Base-by-base conservation (phyloP, 2,113 vertebrate genomes). In the Muscicapa adusta region DNA sequence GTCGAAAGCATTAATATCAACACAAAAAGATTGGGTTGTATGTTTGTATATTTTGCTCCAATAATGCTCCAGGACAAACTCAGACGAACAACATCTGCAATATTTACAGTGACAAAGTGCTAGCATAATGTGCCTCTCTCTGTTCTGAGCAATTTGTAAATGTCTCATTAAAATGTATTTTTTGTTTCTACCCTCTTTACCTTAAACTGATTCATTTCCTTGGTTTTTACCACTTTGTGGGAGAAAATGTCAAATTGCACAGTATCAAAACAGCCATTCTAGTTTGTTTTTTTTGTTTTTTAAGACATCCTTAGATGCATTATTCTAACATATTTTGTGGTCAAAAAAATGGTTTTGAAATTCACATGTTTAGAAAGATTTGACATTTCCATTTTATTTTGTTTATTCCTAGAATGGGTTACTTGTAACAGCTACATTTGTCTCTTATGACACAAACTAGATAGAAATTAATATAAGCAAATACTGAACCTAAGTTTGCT, bases 111-210 rank as follows among this genome's bases (percentile, higher is more conserved):
- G 96, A 96, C 93, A 96, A 96, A 97, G 90, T 72, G 81, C 75
- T 86, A 51, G 80, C 17, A 22, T 70, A 95, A 91, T 33, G 86
- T 76, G 91, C 62, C 79, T 84, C 68, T 89, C 85, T 84, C 80
- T 71, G 86, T 76, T 90, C 93, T 75, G 88, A 97, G 77, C 93
- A 58, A 97, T 96, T 95, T 96, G 90, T 97, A 96, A 95, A 95
- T 73, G 91, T 95, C 95, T 97, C 95, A 97, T 97, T 97, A 97
- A 97, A 96, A 93, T 54, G 68, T 91, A 91, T 68, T 95, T 97
- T 91, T 91, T 93, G 77, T 88, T 91, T 91, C 86, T 92, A 91
- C 61, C 65, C 68, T 89, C 72, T 95, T 89, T 85, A 96, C 93
- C 91, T 94, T 83, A 86, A 89, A 91, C 83, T 85, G 76, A 26